Evolutionary conservation across 2,797 vertebrate species (phyloP).

Genomic region (Micrastur ruficollis): DNA sequence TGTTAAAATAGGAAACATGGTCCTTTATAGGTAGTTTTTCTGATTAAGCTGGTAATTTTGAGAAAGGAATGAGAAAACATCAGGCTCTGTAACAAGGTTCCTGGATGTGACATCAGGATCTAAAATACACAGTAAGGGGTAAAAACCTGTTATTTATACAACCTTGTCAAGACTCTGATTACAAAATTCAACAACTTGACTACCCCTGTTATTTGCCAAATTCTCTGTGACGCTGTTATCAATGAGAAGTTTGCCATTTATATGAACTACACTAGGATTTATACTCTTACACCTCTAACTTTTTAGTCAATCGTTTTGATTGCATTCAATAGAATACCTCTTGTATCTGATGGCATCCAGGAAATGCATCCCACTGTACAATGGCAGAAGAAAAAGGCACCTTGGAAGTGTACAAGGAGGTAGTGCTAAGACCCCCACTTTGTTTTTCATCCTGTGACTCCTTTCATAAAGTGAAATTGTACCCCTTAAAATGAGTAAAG

Average conservation of each 20-base stretch:
- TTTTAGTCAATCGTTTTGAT: not conserved
- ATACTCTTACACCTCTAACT: not conserved
- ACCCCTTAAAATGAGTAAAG: not conserved
- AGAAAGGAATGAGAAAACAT: not conserved
- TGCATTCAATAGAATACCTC: not conserved
- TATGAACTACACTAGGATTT: not conserved
- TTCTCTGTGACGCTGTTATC: not conserved
- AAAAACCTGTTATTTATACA: not conserved
- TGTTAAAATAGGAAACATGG: not conserved
- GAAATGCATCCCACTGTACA: not conserved
- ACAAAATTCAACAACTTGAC: not conserved
- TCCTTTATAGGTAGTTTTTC: not conserved
- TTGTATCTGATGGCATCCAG: not conserved
- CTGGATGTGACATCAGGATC: not conserved
- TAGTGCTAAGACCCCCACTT: not conserved
- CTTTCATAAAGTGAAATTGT: not conserved
- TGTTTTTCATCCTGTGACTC: not conserved
- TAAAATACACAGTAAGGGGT: not conserved
- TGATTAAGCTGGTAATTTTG: not conserved
- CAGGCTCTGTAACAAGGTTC: not conserved
- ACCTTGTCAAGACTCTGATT: accelerated
- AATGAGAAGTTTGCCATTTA: not conserved
- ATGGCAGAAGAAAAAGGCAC: not conserved
- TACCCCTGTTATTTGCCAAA: not conserved
- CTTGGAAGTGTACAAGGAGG: not conserved